These are phyloP conservation scores for Trinorchestia longiramus DNA, from an alignment of 1,140 invertebrate species.

Conservation along the genomic window DNA sequence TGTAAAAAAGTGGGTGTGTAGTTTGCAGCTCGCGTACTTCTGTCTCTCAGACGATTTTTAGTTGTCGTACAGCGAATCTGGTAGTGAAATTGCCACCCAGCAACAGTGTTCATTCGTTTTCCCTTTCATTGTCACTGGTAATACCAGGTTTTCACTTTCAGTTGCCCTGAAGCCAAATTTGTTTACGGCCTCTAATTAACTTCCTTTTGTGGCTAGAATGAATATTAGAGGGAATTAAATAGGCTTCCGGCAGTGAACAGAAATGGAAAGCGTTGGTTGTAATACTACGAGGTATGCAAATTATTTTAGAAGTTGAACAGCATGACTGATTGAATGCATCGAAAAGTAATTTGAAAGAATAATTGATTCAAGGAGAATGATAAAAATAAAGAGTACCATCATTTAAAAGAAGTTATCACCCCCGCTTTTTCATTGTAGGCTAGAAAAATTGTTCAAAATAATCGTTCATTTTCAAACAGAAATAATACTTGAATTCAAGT, in stretches of 20 bases:
- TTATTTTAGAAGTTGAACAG: neutral
- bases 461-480: too few species aligned
- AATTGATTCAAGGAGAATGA: neutral
- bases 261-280: neutral
- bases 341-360: neutral
- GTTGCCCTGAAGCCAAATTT: neutral
- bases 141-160: neutral
- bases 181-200: neutral
- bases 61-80: neutral
- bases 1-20: neutral
- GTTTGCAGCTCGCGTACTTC: neutral
- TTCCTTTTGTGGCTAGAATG: neutral
- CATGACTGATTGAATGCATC: neutral
- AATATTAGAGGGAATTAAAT: neutral
- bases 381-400: neutral
- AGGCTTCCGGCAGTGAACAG: neutral
- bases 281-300: neutral
- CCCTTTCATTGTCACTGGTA: neutral
- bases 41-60: neutral
- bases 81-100: neutral
- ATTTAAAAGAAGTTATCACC: neutral
- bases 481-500: too few species aligned
- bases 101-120: neutral
- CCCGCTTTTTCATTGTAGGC: too few species aligned
- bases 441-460: too few species aligned